Evolutionary conservation across 1,140 invertebrate species (phyloP).

Genomic region (Bombus affinis): DNA sequence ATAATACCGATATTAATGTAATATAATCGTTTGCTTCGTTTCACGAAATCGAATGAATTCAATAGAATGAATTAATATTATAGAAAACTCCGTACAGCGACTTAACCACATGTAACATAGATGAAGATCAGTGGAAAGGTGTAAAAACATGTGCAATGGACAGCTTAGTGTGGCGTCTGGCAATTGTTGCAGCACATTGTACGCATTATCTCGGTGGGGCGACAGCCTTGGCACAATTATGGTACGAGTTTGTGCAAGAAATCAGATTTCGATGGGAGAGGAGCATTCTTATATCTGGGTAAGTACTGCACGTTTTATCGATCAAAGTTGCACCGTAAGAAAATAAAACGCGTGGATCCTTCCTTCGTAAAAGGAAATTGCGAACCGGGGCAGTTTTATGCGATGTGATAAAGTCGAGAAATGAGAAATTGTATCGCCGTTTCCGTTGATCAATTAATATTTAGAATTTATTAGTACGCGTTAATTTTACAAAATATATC

Average conservation of each 20-base stretch:
- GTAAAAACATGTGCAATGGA: constrained; percentile 91
- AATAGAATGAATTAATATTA: constrained; percentile 39
- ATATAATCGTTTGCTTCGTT: accelerated
- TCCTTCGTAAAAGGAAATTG: not conserved
- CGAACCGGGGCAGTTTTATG: not conserved
- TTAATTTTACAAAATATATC: not conserved
- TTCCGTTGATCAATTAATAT: not conserved
- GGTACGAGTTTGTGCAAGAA: constrained; percentile 96
- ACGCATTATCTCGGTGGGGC: constrained; percentile 90
- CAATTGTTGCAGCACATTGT: constrained; percentile 91
- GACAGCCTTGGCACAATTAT: constrained; percentile 92
- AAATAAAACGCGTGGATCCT: not conserved
- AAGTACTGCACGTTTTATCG: constrained; percentile 81
- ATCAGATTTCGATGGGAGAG: constrained; percentile 95
- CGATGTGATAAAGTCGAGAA: not conserved
- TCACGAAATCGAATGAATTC: too few species aligned
- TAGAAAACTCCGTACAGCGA: constrained; percentile 79
- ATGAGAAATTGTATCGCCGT: not conserved
- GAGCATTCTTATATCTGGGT: constrained; percentile 91
- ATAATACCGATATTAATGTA: too few species aligned
- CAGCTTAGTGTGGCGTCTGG: constrained; percentile 92
- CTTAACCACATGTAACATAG: constrained; percentile 64
- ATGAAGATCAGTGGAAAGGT: constrained; percentile 79
- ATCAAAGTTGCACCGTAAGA: not conserved
- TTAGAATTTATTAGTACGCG: not conserved